phyloP scores from a whole-genome alignment of 2,797 vertebrate genomes.

The Malurus leucopterus region DNA sequence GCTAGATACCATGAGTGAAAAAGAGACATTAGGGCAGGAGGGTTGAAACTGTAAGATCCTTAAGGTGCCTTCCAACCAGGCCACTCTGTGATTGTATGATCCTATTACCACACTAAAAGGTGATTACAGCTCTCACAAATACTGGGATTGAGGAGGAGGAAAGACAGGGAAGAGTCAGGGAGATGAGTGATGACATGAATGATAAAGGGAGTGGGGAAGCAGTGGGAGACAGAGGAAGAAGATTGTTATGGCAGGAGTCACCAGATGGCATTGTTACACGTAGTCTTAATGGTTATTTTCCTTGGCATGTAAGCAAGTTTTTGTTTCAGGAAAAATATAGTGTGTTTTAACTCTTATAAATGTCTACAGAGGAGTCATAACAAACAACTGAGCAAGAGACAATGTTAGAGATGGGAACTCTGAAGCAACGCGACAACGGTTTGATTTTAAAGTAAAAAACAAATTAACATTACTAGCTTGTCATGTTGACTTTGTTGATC shows the following conservation, averaged over 20 bases:
- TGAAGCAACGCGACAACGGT: neutral
- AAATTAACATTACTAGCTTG: neutral
- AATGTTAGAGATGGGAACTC: neutral
- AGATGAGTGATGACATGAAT: neutral
- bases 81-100: neutral
- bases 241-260: conserved; percentile 10
- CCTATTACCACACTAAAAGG: neutral
- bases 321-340: neutral
- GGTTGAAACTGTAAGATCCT: neutral
- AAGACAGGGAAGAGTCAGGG: neutral
- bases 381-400: neutral
- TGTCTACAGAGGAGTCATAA: neutral
- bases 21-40: neutral
- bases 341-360: neutral
- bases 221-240: neutral
- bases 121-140: neutral
- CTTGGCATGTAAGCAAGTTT: conserved; percentile 3
- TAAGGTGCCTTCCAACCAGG: neutral
- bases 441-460: neutral
- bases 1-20: neutral
- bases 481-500: neutral
- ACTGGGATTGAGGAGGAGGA: neutral
- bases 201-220: neutral
- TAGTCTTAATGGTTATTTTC: conserved; percentile 26
- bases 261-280: conserved; percentile 27